phyloP scores from a whole-genome alignment of 2,113 vertebrate genomes.

The Pipra filicauda region DNA sequence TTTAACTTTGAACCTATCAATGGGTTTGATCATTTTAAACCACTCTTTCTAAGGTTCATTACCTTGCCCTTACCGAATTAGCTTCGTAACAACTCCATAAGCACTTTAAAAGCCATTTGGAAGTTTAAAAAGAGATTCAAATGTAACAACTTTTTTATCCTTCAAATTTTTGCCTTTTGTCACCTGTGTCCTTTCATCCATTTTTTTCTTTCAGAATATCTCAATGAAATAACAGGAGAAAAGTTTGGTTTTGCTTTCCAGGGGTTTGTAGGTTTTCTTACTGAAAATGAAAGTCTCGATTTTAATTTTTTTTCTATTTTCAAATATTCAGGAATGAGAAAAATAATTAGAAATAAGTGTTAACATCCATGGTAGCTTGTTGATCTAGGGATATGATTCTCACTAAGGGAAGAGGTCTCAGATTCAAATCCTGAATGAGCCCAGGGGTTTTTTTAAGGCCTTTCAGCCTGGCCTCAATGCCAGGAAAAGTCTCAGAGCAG shows the following conservation, averaged over 20 bases:
- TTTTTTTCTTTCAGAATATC: background rate
- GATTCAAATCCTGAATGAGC: background rate
- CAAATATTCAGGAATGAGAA: background rate
- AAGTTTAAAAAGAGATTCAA: background rate
- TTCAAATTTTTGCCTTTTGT: background rate
- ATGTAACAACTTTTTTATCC: background rate
- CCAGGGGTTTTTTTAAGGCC: background rate
- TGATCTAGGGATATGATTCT: background rate
- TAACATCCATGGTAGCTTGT: background rate
- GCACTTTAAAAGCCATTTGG: background rate
- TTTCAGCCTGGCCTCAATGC: background rate
- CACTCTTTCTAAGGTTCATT: background rate
- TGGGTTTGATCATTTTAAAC: background rate
- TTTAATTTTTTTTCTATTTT: background rate
- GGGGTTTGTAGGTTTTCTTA: background rate
- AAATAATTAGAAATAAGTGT: background rate
- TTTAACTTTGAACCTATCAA: background rate
- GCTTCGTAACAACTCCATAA: background rate
- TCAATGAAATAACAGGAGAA: rapidly evolving
- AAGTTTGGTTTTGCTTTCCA: background rate
- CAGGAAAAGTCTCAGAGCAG: background rate
- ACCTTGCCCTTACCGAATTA: background rate
- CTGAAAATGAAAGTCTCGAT: rapidly evolving
- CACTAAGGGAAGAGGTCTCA: background rate
- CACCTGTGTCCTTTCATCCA: background rate